phyloP scores from a whole-genome alignment of 2,797 vertebrate species.

The Gallinago solitaria region DNA sequence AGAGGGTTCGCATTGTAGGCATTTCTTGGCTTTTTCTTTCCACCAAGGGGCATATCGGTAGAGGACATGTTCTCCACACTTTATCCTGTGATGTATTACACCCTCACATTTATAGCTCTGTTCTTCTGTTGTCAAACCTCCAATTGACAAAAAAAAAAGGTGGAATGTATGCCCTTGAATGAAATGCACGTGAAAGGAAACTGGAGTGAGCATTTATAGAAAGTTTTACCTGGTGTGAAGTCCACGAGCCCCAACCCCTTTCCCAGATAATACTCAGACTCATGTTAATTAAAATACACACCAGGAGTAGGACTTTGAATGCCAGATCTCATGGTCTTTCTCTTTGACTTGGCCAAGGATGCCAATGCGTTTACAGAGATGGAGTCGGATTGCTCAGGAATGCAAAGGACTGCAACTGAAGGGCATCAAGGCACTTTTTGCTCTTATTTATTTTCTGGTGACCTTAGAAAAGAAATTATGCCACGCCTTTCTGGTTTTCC shows the following conservation, averaged over 20 bases:
- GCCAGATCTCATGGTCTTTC: conserved; percentile 42
- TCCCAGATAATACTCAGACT: conserved; percentile 40
- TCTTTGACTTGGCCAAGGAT: conserved; percentile 58
- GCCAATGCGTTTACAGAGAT: conserved; percentile 46
- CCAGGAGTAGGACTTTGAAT: conserved; percentile 11
- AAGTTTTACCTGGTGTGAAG: conserved; percentile 67
- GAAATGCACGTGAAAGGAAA: conserved; percentile 37
- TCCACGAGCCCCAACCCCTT: neutral
- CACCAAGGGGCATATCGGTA: conserved; percentile 53
- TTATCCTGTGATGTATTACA: conserved; percentile 65
- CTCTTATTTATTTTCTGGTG: conserved; percentile 40
- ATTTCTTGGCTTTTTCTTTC: conserved; percentile 44
- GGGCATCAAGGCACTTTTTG: conserved; percentile 25
- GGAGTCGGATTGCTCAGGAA: conserved; percentile 57
- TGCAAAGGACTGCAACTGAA: conserved; percentile 54
- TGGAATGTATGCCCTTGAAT: conserved; percentile 66
- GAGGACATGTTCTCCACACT: conserved; percentile 68
- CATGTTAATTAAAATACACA: conserved; percentile 35
- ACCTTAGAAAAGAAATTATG: conserved; percentile 30
- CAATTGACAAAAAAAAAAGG: neutral
- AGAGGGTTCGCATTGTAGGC: neutral
- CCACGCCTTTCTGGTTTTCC: neutral
- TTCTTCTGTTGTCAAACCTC: conserved; percentile 66
- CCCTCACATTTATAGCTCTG: conserved; percentile 73
- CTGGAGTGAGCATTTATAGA: conserved; percentile 13